Evolutionary conservation across 2,113 vertebrate genomes (phyloP), one percentile per base, ranked within the genome.

Genomic region (Clarias batrachus): DNA sequence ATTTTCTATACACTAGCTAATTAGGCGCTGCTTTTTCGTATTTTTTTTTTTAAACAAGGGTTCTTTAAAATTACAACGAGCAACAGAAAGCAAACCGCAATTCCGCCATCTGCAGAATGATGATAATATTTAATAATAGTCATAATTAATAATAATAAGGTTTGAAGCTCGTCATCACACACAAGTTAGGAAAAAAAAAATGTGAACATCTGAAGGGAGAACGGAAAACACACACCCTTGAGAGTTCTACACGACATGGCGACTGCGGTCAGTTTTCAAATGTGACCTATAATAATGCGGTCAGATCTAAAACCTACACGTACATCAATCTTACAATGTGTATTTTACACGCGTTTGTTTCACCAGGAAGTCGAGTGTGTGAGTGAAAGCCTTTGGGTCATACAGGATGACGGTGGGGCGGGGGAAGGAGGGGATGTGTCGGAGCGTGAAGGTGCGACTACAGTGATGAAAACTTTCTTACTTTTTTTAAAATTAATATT

Each of bases 91-190:
- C 79, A 85, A 85, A 81, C 83, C 85, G 80, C 87, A 82, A 52
- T 73, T 88, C 89, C 76, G 87, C 85, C 87, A 85, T 79, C 87
- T 85, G 81, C 65, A 80, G 86, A 85, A 54, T 54, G 14, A 71
- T 83, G 52, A 25, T 57, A 37, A 83, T 73, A 83, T 71, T 60
- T 83, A 68, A 81, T 81, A 81, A 41, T 54, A 83, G 17, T 56
- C 16, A 83, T 68, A 54, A 82, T 66, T n/a, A 82, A n/a, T 68
- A 62, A 87, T 89, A 88, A 87, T 87, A 86, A 82, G 76, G 70
- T 86, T 89, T 89, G 86, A 89, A 89, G 85, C 90, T 90, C 79
- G 80, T 90, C 88, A 85, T 89, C 52, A 79, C 90, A 90, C 63
- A 88, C 88, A 91, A 81, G 73, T 90, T 89, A 89, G 85, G 87